Base-by-base conservation (phyloP, 2,888 invertebrate species). In the Sesia apiformis region DNA sequence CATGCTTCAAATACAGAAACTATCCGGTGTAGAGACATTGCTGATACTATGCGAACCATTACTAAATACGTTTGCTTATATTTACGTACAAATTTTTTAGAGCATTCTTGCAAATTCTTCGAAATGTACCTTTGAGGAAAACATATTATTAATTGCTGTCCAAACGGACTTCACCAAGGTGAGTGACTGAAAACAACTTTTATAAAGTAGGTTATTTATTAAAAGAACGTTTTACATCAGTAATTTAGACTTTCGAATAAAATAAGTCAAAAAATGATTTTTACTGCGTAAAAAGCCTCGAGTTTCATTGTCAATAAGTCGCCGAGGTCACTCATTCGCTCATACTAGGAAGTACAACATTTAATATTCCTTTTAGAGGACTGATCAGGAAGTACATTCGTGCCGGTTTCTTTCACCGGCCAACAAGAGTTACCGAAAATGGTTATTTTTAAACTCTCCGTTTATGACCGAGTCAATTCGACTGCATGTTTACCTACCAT, bases 121-220 rank as follows among this genome's bases (percentile, higher is more conserved):
- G 2, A 1, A 23, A 23, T 23, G 23, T 23, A 23, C 7, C 23
- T 46, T 46, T 8, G 5, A 7, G 3, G 46, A 46, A 4, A 8
- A 46, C 4, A 46, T 6, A 46, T 46, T 4, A 46, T 46, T 46
- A 4, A 46, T n/a, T 46, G 8, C 4, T 46, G 8, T 46, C 46
- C 23, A 46, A 46, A 46, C 23, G 46, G 8, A 46, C 8, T 46
- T 46, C 46, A 60, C 52, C 61, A 65, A 66, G 64, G 63, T 60
- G 54, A 62, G 58, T 55, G 63, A 65, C 66, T 63, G 63, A 59
- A 60, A 70, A 70, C 69, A 55, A 66, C 69, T 69, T 70, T 72
- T 67, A 55, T 23, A 62, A 69, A 69, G 59, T 57, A 56, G 58
- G 60, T 58, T 63, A 64, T 64, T 64, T 62, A 62, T 59, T 55